Base-by-base conservation (phyloP, 1,140 invertebrate species). In the Philopotamus ludificatus region DNA sequence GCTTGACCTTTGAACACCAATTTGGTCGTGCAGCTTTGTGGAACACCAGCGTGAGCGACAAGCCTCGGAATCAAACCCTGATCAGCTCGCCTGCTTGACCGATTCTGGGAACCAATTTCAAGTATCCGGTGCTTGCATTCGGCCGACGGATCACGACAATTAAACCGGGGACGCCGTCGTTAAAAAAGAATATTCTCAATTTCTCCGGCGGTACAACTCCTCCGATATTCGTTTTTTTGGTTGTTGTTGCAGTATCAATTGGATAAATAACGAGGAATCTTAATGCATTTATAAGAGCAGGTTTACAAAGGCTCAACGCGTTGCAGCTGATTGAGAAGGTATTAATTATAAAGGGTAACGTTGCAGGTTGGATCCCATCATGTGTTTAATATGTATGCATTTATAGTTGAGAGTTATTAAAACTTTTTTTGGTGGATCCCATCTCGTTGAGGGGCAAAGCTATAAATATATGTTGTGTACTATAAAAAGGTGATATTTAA, bases 341-440 rank as follows among this genome's bases (percentile, higher is more conserved):
- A 70, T 70, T 70, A 63, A 70, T 70, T 70, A 70, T 70, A 70
- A 60, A 60, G 42, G 67, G 67, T 39, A 62, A 51, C 60, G 65
- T 66, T 63, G 59, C 57, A 42, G 67, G 51, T 53, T 61, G 51
- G 16, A 41, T 23, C 57, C 53, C 53, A 54, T 42, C 47, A 60
- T 42, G 57, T 26, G 20, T 45, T 60, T 60, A 60, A 60, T 60
- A 47, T 42, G 26, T 57, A 57, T 57, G 42, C 57, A 60, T 45
- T 44, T 47, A 60, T 60, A 60, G 41, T 60, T 60, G 16, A 39
- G 57, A 60, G 57, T 60, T 60, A 60, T 60, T 60, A 60, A 50
- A 51, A 8, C 41, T 62, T 51, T 62, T 53, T 41, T 50, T 62
- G 34, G 4, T 34, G 28, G 12, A 12, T 12, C 28, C 28, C 28